phyloP scores from a whole-genome alignment of 30 jellyfish, hydroid and myxozoan species.

The Turritopsis dohrnii region DNA sequence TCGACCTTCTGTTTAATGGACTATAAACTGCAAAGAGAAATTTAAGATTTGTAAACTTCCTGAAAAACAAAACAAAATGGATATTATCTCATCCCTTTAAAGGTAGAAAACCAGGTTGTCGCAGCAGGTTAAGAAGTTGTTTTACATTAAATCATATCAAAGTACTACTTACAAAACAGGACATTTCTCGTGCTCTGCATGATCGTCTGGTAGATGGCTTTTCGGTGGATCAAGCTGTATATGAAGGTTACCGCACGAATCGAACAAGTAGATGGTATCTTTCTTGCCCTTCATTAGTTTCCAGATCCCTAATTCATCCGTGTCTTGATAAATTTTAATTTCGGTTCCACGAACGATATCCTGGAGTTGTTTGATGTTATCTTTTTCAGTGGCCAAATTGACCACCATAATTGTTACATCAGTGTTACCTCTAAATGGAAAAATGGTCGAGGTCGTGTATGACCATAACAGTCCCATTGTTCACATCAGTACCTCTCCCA shows the following conservation, averaged over 20 bases:
- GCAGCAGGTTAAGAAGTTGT: no score
- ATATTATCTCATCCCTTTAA: no score
- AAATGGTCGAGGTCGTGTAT: no score
- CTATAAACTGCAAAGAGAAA: no score
- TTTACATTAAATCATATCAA: background rate
- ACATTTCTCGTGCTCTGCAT: background rate
- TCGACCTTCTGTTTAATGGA: no score
- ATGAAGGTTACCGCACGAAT: background rate
- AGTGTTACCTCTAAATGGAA: background rate
- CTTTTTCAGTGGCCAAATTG: background rate
- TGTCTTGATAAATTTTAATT: background rate
- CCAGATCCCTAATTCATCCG: background rate
- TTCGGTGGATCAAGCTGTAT: background rate
- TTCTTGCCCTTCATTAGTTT: background rate
- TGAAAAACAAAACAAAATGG: no score
- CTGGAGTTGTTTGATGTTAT: background rate
- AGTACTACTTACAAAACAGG: background rate
- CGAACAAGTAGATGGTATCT: background rate
- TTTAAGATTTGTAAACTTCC: no score
- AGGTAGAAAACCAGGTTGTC: no score
- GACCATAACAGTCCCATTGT: no score
- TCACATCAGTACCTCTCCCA: no score
- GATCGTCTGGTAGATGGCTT: background rate
- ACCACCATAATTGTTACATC: background rate
- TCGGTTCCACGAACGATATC: background rate